Percentiles rank a stretch among this genome's conserved stretches.
Conservation (phyloP, 2,797 vertebrate genomes). For the Sphaeramia orbicularis region DNA sequence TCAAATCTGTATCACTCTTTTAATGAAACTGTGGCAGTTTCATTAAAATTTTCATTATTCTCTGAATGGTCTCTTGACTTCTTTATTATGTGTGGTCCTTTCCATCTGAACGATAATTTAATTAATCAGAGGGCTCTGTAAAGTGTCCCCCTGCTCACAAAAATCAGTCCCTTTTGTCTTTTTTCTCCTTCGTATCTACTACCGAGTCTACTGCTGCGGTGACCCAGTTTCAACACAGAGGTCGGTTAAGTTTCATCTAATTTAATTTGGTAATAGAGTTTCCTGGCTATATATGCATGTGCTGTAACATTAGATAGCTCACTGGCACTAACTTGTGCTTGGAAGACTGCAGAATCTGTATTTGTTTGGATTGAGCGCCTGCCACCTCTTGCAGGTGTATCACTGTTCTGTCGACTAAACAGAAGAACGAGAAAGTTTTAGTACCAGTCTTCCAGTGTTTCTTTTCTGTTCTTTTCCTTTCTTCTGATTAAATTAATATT, state of each 20-base stretch:
- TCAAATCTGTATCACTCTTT: conserved; percentile 39
- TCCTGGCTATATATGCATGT: conserved; percentile 28
- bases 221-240: conserved; percentile 42
- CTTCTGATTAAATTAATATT: background rate
- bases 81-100: conserved; percentile 10
- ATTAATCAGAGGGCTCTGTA: background rate
- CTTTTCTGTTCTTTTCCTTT: conserved; percentile 1
- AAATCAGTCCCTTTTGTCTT: conserved; percentile 27
- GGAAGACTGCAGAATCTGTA: conserved; percentile 9
- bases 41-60: conserved; percentile 9
- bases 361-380: conserved; percentile 56
- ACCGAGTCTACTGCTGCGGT: conserved; percentile 6
- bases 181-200: conserved; percentile 2
- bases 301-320: conserved; percentile 40
- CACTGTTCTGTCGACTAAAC: background rate
- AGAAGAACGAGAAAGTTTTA: conserved; percentile 3
- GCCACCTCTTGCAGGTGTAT: conserved; percentile 38
- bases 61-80: conserved; percentile 3
- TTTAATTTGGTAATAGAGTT: conserved; percentile 48
- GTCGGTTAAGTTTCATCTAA: conserved; percentile 45
- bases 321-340: conserved; percentile 3
- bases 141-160: background rate
- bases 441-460: conserved; percentile 4
- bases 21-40: conserved; percentile 28
- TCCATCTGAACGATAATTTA: conserved; percentile 1